Percentiles rank a stretch among this genome's conserved stretches.
Conservation (phyloP, 2,888 invertebrate genomes). For the Volucella inflata region DNA sequence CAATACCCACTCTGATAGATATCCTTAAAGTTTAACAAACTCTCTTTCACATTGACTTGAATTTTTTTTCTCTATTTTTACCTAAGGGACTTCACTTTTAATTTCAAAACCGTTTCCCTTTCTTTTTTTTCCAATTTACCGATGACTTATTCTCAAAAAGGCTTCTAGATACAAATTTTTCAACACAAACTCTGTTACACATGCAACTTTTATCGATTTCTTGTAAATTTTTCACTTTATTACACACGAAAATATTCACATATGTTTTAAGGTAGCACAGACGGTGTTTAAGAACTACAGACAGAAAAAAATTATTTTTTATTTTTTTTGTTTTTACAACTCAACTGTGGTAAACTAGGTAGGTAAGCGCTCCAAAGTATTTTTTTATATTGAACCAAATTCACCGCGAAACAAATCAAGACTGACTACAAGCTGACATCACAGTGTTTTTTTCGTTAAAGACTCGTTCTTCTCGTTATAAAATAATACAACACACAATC, state of each 20-base stretch:
- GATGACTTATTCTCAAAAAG: constrained; percentile 4
- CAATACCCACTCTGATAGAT: no score
- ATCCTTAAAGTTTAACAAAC: no score
- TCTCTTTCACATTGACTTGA: not conserved
- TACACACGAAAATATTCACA: constrained; percentile 55
- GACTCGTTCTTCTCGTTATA: constrained; percentile 74
- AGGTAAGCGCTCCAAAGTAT: constrained; percentile 6
- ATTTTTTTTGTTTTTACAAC: no score
- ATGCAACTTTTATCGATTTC: constrained; percentile 25
- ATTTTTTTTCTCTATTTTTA: not conserved
- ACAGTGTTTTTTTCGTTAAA: constrained; percentile 50
- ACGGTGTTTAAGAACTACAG: constrained; percentile 2
- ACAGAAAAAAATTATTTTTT: constrained; percentile 3
- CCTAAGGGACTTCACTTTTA: constrained; percentile 43
- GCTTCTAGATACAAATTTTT: constrained; percentile 42
- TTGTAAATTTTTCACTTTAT: constrained; percentile 47
- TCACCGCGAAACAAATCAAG: constrained; percentile 74
- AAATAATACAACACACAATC: constrained; percentile 59
- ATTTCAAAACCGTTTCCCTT: constrained; percentile 32
- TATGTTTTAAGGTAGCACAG: constrained; percentile 45
- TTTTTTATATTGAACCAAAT: constrained; percentile 64
- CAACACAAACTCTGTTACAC: constrained; percentile 29
- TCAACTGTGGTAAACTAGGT: constrained; percentile 1
- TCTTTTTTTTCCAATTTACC: constrained; percentile 15
- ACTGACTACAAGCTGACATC: constrained; percentile 73